Conservation (phyloP, 1,140 invertebrate species). For the Tribolium castaneum region DNA sequence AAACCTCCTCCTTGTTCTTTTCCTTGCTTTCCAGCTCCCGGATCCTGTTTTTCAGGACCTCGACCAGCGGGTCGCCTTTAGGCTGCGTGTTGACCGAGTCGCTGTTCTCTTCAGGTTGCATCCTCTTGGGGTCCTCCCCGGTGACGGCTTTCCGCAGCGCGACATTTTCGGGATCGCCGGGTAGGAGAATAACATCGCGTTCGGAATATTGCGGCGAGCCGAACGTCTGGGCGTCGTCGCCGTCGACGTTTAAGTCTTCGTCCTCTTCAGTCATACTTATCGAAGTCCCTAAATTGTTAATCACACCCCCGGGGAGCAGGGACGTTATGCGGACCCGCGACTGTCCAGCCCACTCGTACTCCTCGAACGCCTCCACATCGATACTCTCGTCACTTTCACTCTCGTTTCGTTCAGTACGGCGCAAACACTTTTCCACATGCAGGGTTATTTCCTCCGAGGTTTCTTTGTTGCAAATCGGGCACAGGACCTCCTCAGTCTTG, state of each 20-base stretch:
- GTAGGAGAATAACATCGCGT: conserved; percentile 74
- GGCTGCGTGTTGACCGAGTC: conserved; percentile 34
- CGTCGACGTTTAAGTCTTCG: conserved; percentile 67
- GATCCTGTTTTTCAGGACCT: conserved; percentile 77
- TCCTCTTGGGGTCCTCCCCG: conserved; percentile 53
- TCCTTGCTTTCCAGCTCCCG: conserved; percentile 73
- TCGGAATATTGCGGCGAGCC: conserved; percentile 88
- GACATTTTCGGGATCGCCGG: conserved; percentile 67
- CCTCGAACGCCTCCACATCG: conserved; percentile 78
- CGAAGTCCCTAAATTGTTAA: conserved; percentile 67
- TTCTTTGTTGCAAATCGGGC: conserved; percentile 81
- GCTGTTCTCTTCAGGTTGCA: conserved; percentile 22
- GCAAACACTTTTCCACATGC: conserved; percentile 81
- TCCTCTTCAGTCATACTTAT: conserved; percentile 66
- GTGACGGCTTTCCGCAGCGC: conserved; percentile 72
- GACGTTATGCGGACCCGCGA: conserved; percentile 77
- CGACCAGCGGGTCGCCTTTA: conserved; percentile 74
- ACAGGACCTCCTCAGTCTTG: conserved; percentile 71
- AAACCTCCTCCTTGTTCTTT: conserved; percentile 67
- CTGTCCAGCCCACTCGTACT: conserved; percentile 87
- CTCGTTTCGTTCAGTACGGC: conserved; percentile 66
- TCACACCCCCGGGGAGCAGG: conserved; percentile 77
- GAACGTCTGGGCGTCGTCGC: conserved; percentile 87
- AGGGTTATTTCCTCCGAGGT: conserved; percentile 78
- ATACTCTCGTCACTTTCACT: conserved; percentile 78